These are phyloP conservation scores for Otus sunia DNA, from an alignment of 2,113 vertebrate species.

Conservation along the genomic window DNA sequence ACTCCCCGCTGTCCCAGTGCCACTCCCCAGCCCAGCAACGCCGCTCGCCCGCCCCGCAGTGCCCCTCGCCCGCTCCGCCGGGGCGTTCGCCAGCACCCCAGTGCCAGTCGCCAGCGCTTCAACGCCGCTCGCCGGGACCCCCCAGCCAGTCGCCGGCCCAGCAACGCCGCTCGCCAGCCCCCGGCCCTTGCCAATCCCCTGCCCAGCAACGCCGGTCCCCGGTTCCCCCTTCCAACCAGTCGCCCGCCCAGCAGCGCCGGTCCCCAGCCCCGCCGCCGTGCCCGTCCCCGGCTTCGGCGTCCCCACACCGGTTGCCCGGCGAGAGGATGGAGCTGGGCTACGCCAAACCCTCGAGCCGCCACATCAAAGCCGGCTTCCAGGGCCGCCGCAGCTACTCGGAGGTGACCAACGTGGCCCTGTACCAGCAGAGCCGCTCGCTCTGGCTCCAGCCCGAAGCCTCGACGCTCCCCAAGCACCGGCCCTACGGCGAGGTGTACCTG, in stretches of 20 bases:
- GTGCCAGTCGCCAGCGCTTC: slow-evolving; percentile 82
- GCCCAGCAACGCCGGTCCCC: slow-evolving; percentile 71
- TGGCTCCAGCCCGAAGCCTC: slow-evolving; percentile 87
- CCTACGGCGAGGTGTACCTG: slow-evolving; percentile 83
- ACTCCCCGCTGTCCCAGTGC: slow-evolving; percentile 73
- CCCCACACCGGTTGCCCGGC: slow-evolving; percentile 79
- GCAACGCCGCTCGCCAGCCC: slow-evolving; percentile 85
- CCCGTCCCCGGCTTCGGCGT: slow-evolving; percentile 80
- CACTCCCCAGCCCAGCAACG: slow-evolving; percentile 70
- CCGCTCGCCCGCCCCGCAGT: slow-evolving; percentile 71
- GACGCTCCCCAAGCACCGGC: slow-evolving; percentile 90
- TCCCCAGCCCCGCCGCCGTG: slow-evolving; percentile 78
- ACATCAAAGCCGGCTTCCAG: slow-evolving; percentile 92
- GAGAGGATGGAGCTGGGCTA: slow-evolving; percentile 86
- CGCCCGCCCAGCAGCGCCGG: slow-evolving; percentile 85
- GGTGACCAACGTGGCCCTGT: slow-evolving; percentile 86
- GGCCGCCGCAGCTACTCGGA: slow-evolving; percentile 95
- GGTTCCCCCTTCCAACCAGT: slow-evolving; percentile 68
- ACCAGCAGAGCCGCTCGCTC: slow-evolving; percentile 84
- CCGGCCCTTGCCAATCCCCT: slow-evolving; percentile 69
- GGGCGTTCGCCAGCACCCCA: slow-evolving; percentile 78
- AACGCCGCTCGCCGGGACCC: slow-evolving; percentile 81
- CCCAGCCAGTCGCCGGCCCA: slow-evolving; percentile 81
- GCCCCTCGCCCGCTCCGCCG: slow-evolving; percentile 77
- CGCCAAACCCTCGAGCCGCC: slow-evolving; percentile 86